Conservation (phyloP, 2,888 invertebrate genomes). For the Hyposoter didymator region DNA sequence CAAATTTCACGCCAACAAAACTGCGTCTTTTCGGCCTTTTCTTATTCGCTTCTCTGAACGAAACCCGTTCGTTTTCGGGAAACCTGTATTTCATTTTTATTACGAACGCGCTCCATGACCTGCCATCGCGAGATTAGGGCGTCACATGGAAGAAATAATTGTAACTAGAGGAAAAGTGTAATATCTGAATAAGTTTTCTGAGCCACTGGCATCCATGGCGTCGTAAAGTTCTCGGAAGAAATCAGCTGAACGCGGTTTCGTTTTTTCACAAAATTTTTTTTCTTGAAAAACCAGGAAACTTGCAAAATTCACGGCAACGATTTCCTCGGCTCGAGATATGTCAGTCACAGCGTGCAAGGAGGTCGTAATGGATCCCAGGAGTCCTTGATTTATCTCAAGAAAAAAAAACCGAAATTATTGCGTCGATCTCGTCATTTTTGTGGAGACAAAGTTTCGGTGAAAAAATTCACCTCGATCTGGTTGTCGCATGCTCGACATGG, state of each 20-base stretch:
- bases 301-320: too few relatives aligned
- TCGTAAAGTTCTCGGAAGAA: neutral
- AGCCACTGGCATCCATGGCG: neutral
- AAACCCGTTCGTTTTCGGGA: slow-evolving; percentile 52
- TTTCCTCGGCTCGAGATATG: too few relatives aligned
- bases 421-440: neutral
- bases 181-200: neutral
- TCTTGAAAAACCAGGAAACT: too few relatives aligned
- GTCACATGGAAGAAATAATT: neutral
- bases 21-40: slow-evolving; percentile 8
- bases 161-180: neutral
- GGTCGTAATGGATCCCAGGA: neutral
- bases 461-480: neutral
- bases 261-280: too few relatives aligned
- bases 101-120: neutral
- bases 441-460: neutral
- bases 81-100: slow-evolving; percentile 36
- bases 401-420: neutral
- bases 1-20: slow-evolving; percentile 42
- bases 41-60: slow-evolving; percentile 32
- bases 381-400: neutral
- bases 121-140: neutral
- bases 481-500: slow-evolving; percentile 17
- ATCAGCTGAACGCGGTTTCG: too few relatives aligned
- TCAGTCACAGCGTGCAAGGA: too few relatives aligned